Evolutionary conservation across 2,113 vertebrate species (phyloP).

Genomic region (Muscicapa adusta): DNA sequence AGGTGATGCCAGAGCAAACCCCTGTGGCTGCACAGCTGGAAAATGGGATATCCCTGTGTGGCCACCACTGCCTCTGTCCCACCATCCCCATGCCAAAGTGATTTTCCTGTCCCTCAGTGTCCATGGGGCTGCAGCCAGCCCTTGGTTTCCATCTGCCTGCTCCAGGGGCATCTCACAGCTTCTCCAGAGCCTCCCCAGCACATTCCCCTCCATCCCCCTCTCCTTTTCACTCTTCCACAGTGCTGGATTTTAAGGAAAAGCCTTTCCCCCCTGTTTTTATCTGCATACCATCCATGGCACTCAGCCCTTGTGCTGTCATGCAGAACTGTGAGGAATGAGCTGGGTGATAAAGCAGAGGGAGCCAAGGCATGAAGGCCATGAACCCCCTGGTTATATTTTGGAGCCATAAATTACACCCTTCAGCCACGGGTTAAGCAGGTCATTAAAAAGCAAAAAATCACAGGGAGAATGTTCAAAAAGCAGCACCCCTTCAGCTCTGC

Average conservation of each 20-base stretch:
- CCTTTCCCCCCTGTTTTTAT: constrained; percentile 5
- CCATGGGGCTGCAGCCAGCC: neutral
- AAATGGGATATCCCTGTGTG: neutral
- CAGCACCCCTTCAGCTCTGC: neutral
- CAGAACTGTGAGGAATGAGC: constrained; percentile 35
- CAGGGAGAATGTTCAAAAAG: neutral
- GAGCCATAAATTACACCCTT: constrained; percentile 17
- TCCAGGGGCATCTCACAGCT: neutral
- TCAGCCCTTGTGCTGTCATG: constrained; percentile 3
- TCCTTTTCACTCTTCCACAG: neutral
- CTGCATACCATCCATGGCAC: neutral
- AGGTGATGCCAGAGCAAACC: neutral
- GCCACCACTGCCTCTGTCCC: neutral
- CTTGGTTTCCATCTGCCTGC: neutral
- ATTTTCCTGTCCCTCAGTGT: neutral
- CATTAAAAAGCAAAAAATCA: neutral
- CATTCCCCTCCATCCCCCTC: neutral
- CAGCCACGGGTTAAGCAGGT: neutral
- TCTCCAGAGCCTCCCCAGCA: neutral
- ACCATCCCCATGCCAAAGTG: neutral
- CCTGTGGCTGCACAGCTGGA: neutral
- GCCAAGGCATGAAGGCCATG: neutral
- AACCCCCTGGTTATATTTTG: neutral
- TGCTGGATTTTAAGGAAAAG: neutral
- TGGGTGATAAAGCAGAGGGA: neutral